phyloP scores from a whole-genome alignment of 2,888 invertebrate genomes.

The Drosophila dives region DNA sequence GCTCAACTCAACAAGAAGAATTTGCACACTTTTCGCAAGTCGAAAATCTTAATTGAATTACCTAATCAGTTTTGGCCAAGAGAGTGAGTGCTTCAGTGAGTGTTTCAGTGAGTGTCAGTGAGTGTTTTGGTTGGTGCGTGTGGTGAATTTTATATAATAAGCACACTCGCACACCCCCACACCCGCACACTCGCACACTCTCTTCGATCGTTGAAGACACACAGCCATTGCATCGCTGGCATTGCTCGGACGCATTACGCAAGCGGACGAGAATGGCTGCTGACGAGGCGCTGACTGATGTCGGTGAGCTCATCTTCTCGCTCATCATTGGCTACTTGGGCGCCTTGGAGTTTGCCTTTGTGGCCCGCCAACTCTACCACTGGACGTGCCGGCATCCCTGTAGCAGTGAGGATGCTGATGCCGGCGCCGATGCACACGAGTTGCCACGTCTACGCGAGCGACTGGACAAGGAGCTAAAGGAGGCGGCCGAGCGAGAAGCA shows the following conservation, averaged over 20 bases:
- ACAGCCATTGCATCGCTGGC: conserved; percentile 47
- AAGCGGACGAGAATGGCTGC: conserved; percentile 64
- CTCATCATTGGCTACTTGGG: conserved; percentile 91
- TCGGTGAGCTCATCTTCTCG: conserved; percentile 91
- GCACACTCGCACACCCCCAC: conserved; percentile 10
- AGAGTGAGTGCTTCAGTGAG: conserved; percentile 29
- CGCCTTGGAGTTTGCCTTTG: conserved; percentile 87
- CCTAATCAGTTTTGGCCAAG: conserved; percentile 66
- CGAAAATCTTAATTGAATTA: conserved; percentile 71
- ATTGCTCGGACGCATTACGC: conserved; percentile 65
- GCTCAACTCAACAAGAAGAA: conserved; percentile 15
- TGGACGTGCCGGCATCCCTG: conserved; percentile 80
- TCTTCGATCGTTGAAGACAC: background rate
- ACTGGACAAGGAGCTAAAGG: conserved; percentile 69
- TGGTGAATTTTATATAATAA: conserved; percentile 67
- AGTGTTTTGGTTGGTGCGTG: conserved; percentile 61
- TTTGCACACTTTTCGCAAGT: conserved; percentile 25
- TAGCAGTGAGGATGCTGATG: conserved; percentile 31
- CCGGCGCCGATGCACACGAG: conserved; percentile 65
- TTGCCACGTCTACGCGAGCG: conserved; percentile 78
- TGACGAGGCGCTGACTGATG: conserved; percentile 83
- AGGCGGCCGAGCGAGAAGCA: conserved; percentile 69
- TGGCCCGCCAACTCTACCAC: conserved; percentile 83
- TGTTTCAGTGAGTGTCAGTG: conserved; percentile 30
- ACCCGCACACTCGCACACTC: background rate